A percentile compares a stretch with the other conserved stretches of the same genome.
Conservation (phyloP, 2,113 vertebrate genomes). For the Ceratotherium simum region DNA sequence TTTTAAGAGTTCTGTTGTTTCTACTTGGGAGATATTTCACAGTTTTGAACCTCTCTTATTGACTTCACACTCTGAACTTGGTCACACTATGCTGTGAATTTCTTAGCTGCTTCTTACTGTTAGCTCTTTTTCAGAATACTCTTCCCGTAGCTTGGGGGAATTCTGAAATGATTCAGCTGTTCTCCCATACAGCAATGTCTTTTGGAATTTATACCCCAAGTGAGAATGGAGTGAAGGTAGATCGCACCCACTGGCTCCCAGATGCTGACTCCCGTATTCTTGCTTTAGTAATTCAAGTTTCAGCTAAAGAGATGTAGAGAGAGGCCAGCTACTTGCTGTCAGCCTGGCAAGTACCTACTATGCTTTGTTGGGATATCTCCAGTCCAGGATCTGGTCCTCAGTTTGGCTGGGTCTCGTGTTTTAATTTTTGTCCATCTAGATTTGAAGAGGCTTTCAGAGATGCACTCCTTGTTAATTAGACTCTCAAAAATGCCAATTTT, state of each 20-base stretch:
- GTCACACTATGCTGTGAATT: neutral
- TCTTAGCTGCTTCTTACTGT: neutral
- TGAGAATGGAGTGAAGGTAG: neutral
- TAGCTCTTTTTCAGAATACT: neutral
- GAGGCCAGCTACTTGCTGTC: neutral
- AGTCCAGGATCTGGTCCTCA: neutral
- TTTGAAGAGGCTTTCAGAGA: conserved; percentile 10
- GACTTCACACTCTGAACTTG: neutral
- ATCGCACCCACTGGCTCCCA: neutral
- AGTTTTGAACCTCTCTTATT: neutral
- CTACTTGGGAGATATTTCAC: neutral
- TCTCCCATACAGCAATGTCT: neutral
- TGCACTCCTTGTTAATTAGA: neutral
- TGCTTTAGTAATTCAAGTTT: neutral
- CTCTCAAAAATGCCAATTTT: neutral
- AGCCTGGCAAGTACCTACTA: neutral
- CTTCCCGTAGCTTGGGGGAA: neutral
- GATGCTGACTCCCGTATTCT: neutral
- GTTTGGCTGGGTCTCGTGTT: neutral
- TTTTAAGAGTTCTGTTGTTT: conserved; percentile 30
- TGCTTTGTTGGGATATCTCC: neutral
- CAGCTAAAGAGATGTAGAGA: neutral
- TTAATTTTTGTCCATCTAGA: conserved; percentile 1
- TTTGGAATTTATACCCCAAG: neutral
- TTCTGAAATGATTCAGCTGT: neutral